Evolutionary conservation across 2,888 invertebrate species (phyloP).

Genomic region (Diplolepis rosae): DNA sequence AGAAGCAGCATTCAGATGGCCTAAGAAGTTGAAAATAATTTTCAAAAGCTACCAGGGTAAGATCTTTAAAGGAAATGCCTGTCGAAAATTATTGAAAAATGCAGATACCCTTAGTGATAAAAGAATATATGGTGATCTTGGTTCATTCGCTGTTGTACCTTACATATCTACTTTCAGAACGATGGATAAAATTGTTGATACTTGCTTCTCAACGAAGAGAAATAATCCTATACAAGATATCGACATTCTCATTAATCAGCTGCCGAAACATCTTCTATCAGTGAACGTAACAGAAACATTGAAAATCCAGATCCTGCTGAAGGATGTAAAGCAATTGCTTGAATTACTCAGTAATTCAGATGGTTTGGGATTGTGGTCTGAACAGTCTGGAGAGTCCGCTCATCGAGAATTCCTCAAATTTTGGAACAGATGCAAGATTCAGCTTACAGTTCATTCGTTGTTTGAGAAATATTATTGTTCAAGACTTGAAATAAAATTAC

Average conservation of each 20-base stretch:
- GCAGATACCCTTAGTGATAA: background rate
- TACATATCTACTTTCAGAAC: slow-evolving; percentile 3
- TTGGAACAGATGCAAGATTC: background rate
- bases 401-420: slow-evolving; percentile 3
- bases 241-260: background rate
- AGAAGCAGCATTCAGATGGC: background rate
- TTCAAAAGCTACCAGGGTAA: background rate
- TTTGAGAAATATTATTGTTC: background rate
- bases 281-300: too few species aligned
- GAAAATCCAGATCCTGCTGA: background rate
- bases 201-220: background rate
- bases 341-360: slow-evolving; percentile 5
- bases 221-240: background rate
- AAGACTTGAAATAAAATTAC: too few species aligned
- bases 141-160: background rate
- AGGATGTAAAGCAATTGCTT: slow-evolving; percentile 1
- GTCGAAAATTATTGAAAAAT: slow-evolving; percentile 8
- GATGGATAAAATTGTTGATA: background rate
- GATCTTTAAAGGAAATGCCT: background rate
- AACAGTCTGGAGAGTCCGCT: slow-evolving; percentile 1
- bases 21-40: slow-evolving; percentile 8
- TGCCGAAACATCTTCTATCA: background rate
- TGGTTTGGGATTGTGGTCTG: background rate
- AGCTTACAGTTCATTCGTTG: background rate
- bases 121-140: background rate